phyloP scores from a whole-genome alignment of 1,140 invertebrate genomes.

The Myzus persicae region DNA sequence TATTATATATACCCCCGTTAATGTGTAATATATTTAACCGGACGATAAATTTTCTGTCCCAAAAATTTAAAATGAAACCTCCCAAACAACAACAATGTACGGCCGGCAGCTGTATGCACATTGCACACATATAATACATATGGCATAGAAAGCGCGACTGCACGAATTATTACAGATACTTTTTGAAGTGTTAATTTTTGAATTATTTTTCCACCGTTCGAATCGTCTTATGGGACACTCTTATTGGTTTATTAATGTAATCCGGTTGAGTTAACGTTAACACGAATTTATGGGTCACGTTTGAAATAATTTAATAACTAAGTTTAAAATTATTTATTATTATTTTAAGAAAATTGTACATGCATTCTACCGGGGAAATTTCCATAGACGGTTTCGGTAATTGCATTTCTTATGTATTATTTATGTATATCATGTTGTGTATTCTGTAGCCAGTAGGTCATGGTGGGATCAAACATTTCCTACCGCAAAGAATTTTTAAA shows the following conservation, averaged over 20 bases:
- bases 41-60: background rate
- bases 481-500: background rate
- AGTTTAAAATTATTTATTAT: background rate
- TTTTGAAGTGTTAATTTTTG: background rate
- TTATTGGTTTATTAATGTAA: background rate
- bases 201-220: background rate
- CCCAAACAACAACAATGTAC: background rate
- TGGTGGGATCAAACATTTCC: background rate
- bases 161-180: background rate
- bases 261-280: background rate
- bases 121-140: too few species aligned
- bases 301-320: constrained; percentile 5
- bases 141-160: background rate
- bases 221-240: background rate
- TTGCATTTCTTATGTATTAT: background rate
- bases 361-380: background rate
- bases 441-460: background rate
- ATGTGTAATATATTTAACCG: constrained; percentile 11
- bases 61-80: background rate
- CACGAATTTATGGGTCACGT: background rate
- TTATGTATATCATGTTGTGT: background rate
- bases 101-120: background rate
- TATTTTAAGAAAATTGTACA: background rate
- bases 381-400: background rate
- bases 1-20: background rate